Conservation (phyloP, 2,113 vertebrate genomes). For the Bufo gargarizans region DNA sequence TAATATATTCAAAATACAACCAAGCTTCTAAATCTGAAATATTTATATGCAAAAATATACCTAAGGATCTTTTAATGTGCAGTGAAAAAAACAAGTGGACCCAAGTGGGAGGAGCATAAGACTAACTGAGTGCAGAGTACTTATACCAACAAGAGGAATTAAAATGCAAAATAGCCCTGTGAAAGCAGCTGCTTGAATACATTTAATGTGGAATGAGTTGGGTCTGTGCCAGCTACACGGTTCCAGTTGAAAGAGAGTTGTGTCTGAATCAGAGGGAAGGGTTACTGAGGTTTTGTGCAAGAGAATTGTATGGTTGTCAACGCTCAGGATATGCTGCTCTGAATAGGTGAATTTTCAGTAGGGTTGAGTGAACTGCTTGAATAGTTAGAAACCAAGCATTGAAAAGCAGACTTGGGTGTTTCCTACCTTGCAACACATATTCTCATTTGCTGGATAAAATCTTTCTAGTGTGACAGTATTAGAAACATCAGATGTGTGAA, state of each 20-base stretch:
- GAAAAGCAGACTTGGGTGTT: conserved; percentile 21
- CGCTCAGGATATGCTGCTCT: conserved; percentile 42
- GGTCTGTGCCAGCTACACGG: conserved; percentile 34
- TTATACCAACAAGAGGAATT: conserved; percentile 34
- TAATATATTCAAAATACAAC: not conserved
- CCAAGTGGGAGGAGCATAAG: conserved; percentile 11
- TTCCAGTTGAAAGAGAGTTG: conserved; percentile 37
- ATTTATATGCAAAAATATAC: not conserved
- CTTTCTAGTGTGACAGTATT: not conserved
- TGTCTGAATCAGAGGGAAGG: conserved; percentile 43
- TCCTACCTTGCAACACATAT: not conserved
- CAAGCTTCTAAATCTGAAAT: not conserved
- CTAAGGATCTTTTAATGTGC: conserved; percentile 5
- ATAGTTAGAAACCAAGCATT: conserved; percentile 28
- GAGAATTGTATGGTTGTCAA: conserved; percentile 43
- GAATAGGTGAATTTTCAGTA: conserved; percentile 38
- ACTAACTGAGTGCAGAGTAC: conserved; percentile 29
- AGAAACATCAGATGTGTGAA: not conserved
- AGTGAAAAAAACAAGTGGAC: not conserved
- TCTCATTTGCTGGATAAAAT: conserved; percentile 30
- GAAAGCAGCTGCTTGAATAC: conserved; percentile 34
- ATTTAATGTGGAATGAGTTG: conserved; percentile 38
- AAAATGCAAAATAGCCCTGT: conserved; percentile 31
- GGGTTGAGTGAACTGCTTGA: conserved; percentile 45
- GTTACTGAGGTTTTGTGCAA: conserved; percentile 36